These are phyloP conservation scores for Chromoteleia sp. DNA, from an alignment of 2,888 invertebrate genomes.

Conservation along the genomic window DNA sequence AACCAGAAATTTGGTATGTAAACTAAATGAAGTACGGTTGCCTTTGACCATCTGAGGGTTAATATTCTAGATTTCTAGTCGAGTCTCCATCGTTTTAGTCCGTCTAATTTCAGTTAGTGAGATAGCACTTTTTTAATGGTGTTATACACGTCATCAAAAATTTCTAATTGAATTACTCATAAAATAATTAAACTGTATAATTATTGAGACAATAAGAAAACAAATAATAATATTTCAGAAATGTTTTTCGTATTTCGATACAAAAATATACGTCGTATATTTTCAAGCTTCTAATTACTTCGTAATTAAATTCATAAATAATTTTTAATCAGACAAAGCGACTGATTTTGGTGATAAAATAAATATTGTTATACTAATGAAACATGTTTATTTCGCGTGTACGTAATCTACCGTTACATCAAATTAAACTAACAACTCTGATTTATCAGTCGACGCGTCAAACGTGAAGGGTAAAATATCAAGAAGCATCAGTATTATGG, in stretches of 20 bases:
- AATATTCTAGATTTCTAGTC: conserved; percentile 36
- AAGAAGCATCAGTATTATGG: neutral
- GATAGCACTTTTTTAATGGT: neutral
- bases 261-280: too few species aligned
- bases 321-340: neutral
- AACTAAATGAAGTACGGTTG: conserved; percentile 52
- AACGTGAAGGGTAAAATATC: conserved; percentile 33
- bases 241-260: too few species aligned
- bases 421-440: conserved; percentile 37
- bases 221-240: too few species aligned
- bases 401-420: conserved; percentile 15
- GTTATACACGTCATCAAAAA: neutral
- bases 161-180: neutral
- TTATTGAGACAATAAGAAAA: neutral
- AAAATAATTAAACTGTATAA: neutral
- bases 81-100: conserved; percentile 9
- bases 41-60: conserved; percentile 50
- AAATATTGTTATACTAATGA: neutral
- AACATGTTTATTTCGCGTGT: conserved; percentile 1
- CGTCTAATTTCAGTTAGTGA: conserved; percentile 14
- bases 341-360: neutral
- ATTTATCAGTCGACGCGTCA: conserved; percentile 27
- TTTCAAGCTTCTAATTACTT: too few species aligned
- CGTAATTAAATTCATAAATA: neutral
- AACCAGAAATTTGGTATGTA: conserved; percentile 54